Evolutionary conservation across 2,888 invertebrate genomes (phyloP).

Genomic region (Minunthozetes semirufus): DNA sequence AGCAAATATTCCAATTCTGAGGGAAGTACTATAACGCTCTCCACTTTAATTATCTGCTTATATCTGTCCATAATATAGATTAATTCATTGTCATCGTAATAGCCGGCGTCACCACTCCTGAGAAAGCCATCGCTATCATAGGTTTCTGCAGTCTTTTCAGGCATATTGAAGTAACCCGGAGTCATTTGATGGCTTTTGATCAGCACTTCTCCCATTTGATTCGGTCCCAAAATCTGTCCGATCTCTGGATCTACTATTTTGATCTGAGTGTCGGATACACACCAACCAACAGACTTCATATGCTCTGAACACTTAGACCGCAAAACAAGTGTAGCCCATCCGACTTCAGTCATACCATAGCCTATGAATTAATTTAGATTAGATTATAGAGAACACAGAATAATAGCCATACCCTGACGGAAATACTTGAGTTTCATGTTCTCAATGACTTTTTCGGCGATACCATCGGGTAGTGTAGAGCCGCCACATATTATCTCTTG

Average conservation of each 20-base stretch:
- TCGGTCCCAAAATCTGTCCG: not conserved
- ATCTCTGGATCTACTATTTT: slow-evolving; percentile 4
- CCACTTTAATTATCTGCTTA: slow-evolving; percentile 25
- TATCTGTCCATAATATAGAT: slow-evolving; percentile 21
- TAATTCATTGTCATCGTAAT: slow-evolving; percentile 1
- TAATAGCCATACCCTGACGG: slow-evolving; percentile 20
- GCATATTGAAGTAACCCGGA: slow-evolving; percentile 3
- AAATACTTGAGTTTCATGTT: slow-evolving; percentile 15
- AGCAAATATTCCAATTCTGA: slow-evolving; percentile 77
- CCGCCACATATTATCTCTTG: slow-evolving; percentile 13
- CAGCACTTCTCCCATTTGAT: slow-evolving; percentile 20
- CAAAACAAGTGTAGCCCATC: slow-evolving; percentile 5
- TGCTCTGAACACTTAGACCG: not conserved
- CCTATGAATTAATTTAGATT: not conserved
- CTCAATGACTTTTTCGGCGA: not conserved
- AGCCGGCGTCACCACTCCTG: slow-evolving; percentile 15
- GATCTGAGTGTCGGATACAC: slow-evolving; percentile 16
- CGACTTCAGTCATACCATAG: slow-evolving; percentile 26
- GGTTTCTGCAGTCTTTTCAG: not conserved
- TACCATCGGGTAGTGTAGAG: slow-evolving; percentile 2
- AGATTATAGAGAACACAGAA: too few relatives aligned
- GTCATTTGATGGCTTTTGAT: slow-evolving; percentile 14
- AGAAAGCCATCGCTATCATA: slow-evolving; percentile 19
- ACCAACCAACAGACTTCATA: not conserved
- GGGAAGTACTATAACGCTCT: slow-evolving; percentile 60